Evolutionary conservation across 1,140 invertebrate genomes (phyloP).

Genomic region (Drosophila obscura): DNA sequence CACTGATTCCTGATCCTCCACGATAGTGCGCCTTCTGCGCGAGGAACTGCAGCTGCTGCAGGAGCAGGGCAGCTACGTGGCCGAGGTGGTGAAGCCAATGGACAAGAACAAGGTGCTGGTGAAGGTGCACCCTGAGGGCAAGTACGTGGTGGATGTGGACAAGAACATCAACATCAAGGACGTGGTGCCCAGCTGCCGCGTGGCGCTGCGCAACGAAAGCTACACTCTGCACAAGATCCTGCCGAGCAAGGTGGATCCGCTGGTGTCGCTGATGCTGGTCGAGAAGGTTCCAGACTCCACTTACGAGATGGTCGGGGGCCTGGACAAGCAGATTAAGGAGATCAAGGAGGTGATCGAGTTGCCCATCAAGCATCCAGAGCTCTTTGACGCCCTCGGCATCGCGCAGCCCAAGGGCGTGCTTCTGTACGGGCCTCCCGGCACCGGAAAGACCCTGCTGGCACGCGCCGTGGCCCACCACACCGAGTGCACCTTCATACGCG

Average conservation of each 20-base stretch:
- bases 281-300: conserved; percentile 99
- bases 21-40: conserved; percentile 95
- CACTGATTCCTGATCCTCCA: too few species aligned
- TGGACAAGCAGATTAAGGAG: conserved; percentile 99
- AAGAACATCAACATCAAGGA: conserved; percentile 99
- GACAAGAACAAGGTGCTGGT: conserved; percentile 99
- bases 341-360: conserved; percentile 99
- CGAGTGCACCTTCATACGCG: conserved; percentile 99
- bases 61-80: conserved; percentile 99
- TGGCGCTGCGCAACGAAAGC: conserved; percentile 98
- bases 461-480: conserved; percentile 99
- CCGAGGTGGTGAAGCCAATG: conserved; percentile 99
- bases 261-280: conserved; percentile 99
- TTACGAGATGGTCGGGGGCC: conserved; percentile 99
- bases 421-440: conserved; percentile 96
- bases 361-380: conserved; percentile 99
- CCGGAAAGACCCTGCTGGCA: conserved; percentile 96
- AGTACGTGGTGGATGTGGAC: conserved; percentile 99
- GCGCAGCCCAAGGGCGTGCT: conserved; percentile 99
- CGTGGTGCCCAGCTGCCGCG: conserved; percentile 98
- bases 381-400: conserved; percentile 99
- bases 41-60: conserved; percentile 98
- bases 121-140: conserved; percentile 99
- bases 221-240: conserved; percentile 99
- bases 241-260: conserved; percentile 99